Evolutionary conservation across 2,797 vertebrate species (phyloP).

Genomic region (Rallus crepitans): DNA sequence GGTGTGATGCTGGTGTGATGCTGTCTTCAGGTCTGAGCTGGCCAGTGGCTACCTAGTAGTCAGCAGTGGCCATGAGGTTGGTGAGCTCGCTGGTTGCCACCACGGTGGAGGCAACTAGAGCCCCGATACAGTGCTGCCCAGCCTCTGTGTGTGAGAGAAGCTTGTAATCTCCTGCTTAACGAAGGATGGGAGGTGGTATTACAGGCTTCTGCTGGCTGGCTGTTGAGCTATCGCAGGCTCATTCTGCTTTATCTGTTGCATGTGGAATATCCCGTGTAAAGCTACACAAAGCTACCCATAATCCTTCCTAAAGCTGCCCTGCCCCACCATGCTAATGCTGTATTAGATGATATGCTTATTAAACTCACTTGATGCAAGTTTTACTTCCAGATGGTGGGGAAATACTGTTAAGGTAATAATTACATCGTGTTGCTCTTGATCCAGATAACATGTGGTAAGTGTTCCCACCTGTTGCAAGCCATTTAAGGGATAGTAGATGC

Average conservation of each 20-base stretch:
- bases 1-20: not conserved
- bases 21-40: not conserved
- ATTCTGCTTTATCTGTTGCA: slow-evolving; percentile 46
- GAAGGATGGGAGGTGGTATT: not conserved
- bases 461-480: not conserved
- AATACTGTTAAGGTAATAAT: slow-evolving; percentile 26
- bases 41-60: not conserved
- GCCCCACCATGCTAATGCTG: slow-evolving; percentile 1
- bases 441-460: not conserved
- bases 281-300: slow-evolving; percentile 34
- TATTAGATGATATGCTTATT: slow-evolving; percentile 61
- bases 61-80: not conserved
- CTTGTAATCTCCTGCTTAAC: not conserved
- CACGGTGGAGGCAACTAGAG: not conserved
- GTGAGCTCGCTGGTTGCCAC: not conserved
- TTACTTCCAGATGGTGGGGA: not conserved
- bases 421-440: not conserved
- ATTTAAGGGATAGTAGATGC: not conserved
- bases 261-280: slow-evolving; percentile 49
- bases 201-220: not conserved
- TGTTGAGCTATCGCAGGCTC: not conserved
- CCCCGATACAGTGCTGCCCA: rapidly evolving
- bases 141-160: not conserved
- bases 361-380: slow-evolving; percentile 24
- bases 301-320: slow-evolving; percentile 53